These are phyloP conservation scores for Anniella stebbinsi DNA, from an alignment of 2,797 vertebrate genomes.

Conservation along the genomic window DNA sequence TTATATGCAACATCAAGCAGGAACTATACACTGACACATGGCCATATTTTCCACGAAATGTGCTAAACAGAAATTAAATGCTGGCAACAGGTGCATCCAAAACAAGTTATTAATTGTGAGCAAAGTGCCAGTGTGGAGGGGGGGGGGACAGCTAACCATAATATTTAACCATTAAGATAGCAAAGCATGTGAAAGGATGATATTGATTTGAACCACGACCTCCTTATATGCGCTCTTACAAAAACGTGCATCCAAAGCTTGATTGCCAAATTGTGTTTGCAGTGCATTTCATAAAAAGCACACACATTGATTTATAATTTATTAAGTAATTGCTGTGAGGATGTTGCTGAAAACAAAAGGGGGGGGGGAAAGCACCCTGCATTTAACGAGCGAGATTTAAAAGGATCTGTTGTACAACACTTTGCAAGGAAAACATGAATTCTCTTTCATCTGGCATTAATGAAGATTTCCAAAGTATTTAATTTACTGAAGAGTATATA, in stretches of 20 bases:
- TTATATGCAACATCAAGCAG: slow-evolving; percentile 86
- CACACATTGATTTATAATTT: slow-evolving; percentile 68
- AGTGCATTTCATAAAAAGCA: slow-evolving; percentile 22
- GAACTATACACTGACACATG: slow-evolving; percentile 79
- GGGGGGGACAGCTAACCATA: slow-evolving; percentile 30
- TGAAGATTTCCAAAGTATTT: slow-evolving; percentile 47
- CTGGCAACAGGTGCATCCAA: slow-evolving; percentile 80
- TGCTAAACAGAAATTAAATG: slow-evolving; percentile 77
- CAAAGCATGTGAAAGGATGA: slow-evolving; percentile 70
- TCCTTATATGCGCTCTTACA: slow-evolving; percentile 67
- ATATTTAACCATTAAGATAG: slow-evolving; percentile 66
- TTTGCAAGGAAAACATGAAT: slow-evolving; percentile 42
- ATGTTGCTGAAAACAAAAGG: slow-evolving; percentile 61
- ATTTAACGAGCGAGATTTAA: slow-evolving; percentile 50
- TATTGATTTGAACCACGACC: slow-evolving; percentile 73
- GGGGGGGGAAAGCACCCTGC: slow-evolving; percentile 25
- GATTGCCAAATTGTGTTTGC: slow-evolving; percentile 68
- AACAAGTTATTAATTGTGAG: slow-evolving; percentile 76
- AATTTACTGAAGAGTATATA: slow-evolving; percentile 9
- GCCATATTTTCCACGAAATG: slow-evolving; percentile 71
- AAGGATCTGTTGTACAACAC: slow-evolving; percentile 34
- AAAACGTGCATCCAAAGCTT: slow-evolving; percentile 66
- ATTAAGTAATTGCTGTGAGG: slow-evolving; percentile 69
- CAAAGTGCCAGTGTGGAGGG: background rate
- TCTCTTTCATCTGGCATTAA: slow-evolving; percentile 49